Conservation (phyloP, 2,888 invertebrate species). For the Cheilosia pagana region DNA sequence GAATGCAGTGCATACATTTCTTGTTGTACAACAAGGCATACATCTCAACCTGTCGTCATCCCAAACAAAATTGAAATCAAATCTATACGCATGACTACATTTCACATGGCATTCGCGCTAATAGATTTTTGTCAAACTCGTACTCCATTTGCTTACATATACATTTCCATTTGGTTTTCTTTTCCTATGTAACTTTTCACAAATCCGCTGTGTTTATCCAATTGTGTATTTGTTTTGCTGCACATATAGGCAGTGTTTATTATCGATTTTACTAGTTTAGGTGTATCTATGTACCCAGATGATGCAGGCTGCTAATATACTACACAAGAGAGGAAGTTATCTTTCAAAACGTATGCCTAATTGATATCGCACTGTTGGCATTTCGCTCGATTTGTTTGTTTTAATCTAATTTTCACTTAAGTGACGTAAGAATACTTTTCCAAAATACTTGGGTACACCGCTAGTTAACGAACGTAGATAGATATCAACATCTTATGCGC, state of each 20-base stretch:
- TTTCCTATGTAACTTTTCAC: slow-evolving; percentile 16
- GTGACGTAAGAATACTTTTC: slow-evolving; percentile 53
- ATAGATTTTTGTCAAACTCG: no score
- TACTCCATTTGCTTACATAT: slow-evolving; percentile 2
- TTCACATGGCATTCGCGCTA: neutral
- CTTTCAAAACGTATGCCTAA: slow-evolving; percentile 6
- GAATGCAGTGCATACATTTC: no score
- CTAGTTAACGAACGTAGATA: slow-evolving; percentile 14
- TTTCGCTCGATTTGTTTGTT: neutral
- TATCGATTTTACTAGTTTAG: slow-evolving; percentile 38
- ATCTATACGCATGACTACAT: slow-evolving; percentile 54
- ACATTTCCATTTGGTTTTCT: slow-evolving; percentile 19
- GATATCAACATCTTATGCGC: slow-evolving; percentile 10
- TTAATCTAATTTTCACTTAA: slow-evolving; percentile 6
- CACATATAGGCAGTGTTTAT: slow-evolving; percentile 14
- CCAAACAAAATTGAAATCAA: neutral
- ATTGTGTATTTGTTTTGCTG: slow-evolving; percentile 41
- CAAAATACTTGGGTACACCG: slow-evolving; percentile 12
- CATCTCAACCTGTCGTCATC: no score
- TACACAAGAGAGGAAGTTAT: slow-evolving; percentile 2
- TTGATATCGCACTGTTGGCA: neutral
- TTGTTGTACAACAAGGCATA: no score
- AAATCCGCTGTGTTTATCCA: slow-evolving; percentile 35
- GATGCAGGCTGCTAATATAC: neutral
- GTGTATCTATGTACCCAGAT: neutral